These are phyloP conservation scores for Accipiter minullus DNA, from an alignment of 2,797 vertebrate genomes.

Conservation along the genomic window DNA sequence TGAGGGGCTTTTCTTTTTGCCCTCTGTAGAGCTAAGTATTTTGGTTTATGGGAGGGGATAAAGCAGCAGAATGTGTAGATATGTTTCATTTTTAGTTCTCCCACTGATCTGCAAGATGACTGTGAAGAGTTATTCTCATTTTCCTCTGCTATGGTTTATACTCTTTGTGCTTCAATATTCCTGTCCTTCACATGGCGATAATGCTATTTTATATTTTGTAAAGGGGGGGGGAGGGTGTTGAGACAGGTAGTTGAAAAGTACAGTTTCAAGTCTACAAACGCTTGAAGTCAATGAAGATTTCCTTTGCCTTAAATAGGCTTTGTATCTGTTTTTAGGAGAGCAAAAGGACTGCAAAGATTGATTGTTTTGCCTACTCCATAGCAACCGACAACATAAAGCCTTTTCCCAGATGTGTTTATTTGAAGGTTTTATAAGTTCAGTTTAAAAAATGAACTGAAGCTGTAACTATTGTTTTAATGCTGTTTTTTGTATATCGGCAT, in stretches of 20 bases:
- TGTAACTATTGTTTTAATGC: background rate
- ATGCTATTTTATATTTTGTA: background rate
- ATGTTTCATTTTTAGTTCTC: background rate
- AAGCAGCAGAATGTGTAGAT: background rate
- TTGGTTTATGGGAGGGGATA: background rate
- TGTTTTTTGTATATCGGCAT: background rate
- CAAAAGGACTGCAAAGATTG: background rate
- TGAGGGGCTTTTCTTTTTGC: background rate
- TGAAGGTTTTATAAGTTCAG: background rate
- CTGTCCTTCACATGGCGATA: background rate
- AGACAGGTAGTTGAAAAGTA: background rate
- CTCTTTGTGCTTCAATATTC: background rate
- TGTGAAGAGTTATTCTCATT: background rate
- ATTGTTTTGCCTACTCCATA: conserved; percentile 34
- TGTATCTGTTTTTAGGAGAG: background rate
- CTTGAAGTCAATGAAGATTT: background rate
- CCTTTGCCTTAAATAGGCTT: conserved; percentile 42
- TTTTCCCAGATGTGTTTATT: conserved; percentile 44
- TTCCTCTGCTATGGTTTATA: background rate
- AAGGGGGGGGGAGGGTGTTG: rapidly evolving
- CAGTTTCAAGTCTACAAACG: background rate
- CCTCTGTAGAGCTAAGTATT: rapidly evolving
- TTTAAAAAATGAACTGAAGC: background rate
- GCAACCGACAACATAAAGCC: conserved; percentile 28
- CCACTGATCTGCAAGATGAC: background rate